These are phyloP conservation scores for Eriocheir sinensis DNA, from an alignment of 1,140 invertebrate genomes.

Conservation along the genomic window DNA sequence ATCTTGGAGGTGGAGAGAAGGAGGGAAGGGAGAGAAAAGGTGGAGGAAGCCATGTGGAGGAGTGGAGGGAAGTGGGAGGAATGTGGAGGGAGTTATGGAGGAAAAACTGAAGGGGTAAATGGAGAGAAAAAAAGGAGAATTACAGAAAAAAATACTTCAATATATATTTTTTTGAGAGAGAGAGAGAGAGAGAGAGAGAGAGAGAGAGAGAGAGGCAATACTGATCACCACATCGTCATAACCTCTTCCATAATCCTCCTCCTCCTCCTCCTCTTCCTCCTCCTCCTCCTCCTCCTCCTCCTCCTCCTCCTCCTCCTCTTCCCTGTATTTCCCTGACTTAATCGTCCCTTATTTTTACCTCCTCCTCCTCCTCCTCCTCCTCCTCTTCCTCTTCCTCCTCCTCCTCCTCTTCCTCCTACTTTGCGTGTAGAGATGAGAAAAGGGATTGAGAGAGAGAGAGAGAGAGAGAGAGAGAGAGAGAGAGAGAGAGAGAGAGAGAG, in stretches of 20 bases:
- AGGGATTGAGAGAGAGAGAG: too few relatives aligned
- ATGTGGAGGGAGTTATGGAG: background rate
- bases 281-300: constrained; percentile 25
- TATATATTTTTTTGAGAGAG: background rate
- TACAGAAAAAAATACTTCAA: background rate
- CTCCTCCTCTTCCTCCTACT: background rate
- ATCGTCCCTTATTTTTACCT: background rate
- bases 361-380: background rate
- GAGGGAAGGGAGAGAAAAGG: constrained; percentile 3
- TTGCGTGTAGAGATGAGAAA: background rate
- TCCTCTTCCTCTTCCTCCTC: background rate
- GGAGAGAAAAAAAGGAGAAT: background rate
- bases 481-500: too few relatives aligned
- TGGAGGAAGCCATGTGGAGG: background rate
- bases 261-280: constrained; percentile 38
- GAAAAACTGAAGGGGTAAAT: background rate
- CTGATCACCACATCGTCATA: background rate
- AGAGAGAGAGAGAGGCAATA: background rate
- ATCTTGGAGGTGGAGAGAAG: background rate
- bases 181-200: background rate
- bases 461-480: too few relatives aligned
- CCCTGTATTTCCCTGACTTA: background rate
- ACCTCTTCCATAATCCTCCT: background rate
- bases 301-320: constrained; percentile 42
- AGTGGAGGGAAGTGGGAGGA: background rate